phyloP scores from a whole-genome alignment of 2,113 vertebrate genomes.

The Paralichthys olivaceus region DNA sequence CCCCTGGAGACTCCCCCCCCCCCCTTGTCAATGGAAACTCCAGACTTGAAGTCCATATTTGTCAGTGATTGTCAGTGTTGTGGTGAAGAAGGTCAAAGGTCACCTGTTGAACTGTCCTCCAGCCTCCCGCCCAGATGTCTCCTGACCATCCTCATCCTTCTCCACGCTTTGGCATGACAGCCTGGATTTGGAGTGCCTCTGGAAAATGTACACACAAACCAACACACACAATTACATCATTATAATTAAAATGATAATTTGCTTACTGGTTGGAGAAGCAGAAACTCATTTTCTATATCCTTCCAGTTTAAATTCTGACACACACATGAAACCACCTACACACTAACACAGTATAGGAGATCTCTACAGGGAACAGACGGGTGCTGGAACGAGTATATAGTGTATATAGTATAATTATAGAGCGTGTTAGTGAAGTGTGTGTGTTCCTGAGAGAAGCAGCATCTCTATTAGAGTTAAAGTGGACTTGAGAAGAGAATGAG shows the following conservation, averaged over 20 bases:
- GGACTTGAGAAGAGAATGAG: constrained; percentile 53
- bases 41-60: not conserved
- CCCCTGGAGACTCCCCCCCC: not conserved
- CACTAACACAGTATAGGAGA: not conserved
- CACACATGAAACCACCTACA: constrained; percentile 17
- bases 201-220: constrained; percentile 46
- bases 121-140: constrained; percentile 81
- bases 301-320: not conserved
- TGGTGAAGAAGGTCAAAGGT: constrained; percentile 47
- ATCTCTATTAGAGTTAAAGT: constrained; percentile 42
- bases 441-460: constrained; percentile 21
- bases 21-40: not conserved
- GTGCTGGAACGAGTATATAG: not conserved
- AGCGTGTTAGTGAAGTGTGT: constrained; percentile 3
- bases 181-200: constrained; percentile 90
- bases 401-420: constrained; percentile 7
- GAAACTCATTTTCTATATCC: not conserved
- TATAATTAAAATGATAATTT: not conserved
- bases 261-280: not conserved
- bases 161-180: constrained; percentile 86
- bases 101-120: constrained; percentile 90
- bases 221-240: constrained; percentile 1
- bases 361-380: not conserved
- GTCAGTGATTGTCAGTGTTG: constrained; percentile 33
- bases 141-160: constrained; percentile 88